These are phyloP conservation scores for Sarcophaga carnaria DNA, from an alignment of 2,888 invertebrate genomes.

Conservation along the genomic window DNA sequence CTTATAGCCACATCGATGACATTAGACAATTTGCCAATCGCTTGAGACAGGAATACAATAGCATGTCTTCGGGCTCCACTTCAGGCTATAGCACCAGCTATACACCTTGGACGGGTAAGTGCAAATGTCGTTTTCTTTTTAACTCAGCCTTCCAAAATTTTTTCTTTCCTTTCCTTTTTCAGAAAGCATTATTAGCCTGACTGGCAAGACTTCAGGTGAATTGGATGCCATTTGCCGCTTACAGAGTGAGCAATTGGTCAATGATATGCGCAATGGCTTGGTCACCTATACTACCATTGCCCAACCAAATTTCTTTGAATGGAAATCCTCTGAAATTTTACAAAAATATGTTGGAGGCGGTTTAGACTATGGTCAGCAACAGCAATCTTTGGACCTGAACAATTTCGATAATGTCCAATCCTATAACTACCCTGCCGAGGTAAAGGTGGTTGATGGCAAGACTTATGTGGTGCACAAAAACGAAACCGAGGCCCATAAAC, in stretches of 20 bases:
- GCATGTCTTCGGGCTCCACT: constrained; percentile 73
- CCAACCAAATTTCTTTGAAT: constrained; percentile 80
- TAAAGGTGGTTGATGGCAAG: constrained; percentile 79
- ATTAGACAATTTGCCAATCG: constrained; percentile 77
- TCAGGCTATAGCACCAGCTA: constrained; percentile 64
- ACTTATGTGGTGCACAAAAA: constrained; percentile 80
- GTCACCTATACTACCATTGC: constrained; percentile 75
- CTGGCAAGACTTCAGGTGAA: constrained; percentile 77
- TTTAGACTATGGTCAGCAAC: constrained; percentile 72
- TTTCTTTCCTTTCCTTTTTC: background rate
- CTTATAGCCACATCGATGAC: constrained; percentile 75
- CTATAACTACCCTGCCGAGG: constrained; percentile 78
- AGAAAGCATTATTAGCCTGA: constrained; percentile 76
- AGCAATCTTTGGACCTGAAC: constrained; percentile 74
- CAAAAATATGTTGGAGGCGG: constrained; percentile 69
- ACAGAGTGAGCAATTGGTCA: constrained; percentile 76
- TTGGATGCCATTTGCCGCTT: constrained; percentile 74
- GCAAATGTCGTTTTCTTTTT: background rate
- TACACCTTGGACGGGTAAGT: constrained; percentile 76
- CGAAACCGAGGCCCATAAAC: constrained; percentile 76
- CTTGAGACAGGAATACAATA: constrained; percentile 77
- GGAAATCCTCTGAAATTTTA: constrained; percentile 76
- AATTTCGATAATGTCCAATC: constrained; percentile 78
- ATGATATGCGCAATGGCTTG: constrained; percentile 77
- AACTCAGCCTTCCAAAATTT: background rate